These are phyloP conservation scores for Anableps anableps DNA, from an alignment of 2,797 vertebrate genomes.

Conservation along the genomic window DNA sequence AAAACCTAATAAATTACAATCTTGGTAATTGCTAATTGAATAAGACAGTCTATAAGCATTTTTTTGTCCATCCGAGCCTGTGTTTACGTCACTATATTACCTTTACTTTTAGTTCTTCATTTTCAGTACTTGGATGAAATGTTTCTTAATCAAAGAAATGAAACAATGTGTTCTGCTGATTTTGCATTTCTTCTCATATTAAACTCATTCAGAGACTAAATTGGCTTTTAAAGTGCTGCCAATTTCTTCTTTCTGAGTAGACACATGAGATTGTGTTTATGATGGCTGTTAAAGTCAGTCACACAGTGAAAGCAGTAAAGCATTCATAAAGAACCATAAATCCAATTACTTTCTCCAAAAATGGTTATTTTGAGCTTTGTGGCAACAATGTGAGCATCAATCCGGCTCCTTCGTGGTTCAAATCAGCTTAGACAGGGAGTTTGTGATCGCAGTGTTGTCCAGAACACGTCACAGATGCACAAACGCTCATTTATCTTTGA, in stretches of 20 bases:
- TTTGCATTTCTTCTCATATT: neutral
- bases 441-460: neutral
- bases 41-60: neutral
- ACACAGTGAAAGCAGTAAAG: constrained; percentile 10
- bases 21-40: neutral
- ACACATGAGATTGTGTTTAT: constrained; percentile 4
- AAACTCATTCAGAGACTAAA: neutral
- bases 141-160: neutral
- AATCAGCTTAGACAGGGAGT: neutral
- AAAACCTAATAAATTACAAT: neutral
- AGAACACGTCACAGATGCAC: constrained; percentile 1
- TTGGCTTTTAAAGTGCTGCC: neutral
- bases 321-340: constrained; percentile 30
- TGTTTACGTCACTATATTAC: neutral
- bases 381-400: neutral
- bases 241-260: neutral
- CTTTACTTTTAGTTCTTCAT: neutral
- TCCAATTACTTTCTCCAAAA: constrained; percentile 50
- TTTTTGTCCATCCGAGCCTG: neutral
- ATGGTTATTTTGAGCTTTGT: constrained; percentile 2
- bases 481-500: constrained; percentile 1
- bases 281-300: constrained; percentile 10
- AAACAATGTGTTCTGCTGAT: neutral
- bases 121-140: neutral
- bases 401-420: neutral